Evolutionary conservation across 2,888 invertebrate genomes (phyloP).

Genomic region (Diloba caeruleocephala): DNA sequence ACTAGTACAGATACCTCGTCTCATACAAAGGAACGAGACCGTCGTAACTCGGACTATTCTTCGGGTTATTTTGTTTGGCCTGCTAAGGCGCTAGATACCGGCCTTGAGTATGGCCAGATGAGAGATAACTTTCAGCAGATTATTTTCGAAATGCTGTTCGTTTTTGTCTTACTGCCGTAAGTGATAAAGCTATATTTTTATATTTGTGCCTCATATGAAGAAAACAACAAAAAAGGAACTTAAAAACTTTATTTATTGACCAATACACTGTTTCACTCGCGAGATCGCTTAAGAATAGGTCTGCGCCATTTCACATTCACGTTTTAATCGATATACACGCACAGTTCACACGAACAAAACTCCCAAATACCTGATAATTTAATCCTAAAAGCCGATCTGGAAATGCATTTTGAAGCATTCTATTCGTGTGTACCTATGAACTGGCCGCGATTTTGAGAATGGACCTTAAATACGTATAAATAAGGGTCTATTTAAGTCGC

Average conservation of each 20-base stretch:
- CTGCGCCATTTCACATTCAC: conserved; percentile 16
- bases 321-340: conserved; percentile 32
- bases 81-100: no score
- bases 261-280: conserved; percentile 53
- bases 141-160: no score
- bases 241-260: conserved; percentile 58
- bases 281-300: conserved; percentile 41
- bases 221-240: conserved; percentile 50
- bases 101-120: no score
- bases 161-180: no score
- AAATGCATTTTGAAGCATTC: conserved; percentile 38
- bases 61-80: no score
- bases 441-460: conserved; percentile 22
- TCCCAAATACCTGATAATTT: conserved; percentile 23
- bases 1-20: no score
- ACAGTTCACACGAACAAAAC: conserved; percentile 34
- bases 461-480: conserved; percentile 12
- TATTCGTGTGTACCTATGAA: conserved; percentile 32
- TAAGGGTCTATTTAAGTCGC: conserved; percentile 90
- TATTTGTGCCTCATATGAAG: background rate
- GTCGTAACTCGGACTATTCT: no score
- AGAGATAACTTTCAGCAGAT: no score
- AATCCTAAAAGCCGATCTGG: conserved; percentile 46
- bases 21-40: no score
- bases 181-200: no score